Percentiles rank a stretch among this genome's conserved stretches.
Evolutionary conservation across 2,113 vertebrate species (phyloP).

Genomic region (Myiopsitta monachus): DNA sequence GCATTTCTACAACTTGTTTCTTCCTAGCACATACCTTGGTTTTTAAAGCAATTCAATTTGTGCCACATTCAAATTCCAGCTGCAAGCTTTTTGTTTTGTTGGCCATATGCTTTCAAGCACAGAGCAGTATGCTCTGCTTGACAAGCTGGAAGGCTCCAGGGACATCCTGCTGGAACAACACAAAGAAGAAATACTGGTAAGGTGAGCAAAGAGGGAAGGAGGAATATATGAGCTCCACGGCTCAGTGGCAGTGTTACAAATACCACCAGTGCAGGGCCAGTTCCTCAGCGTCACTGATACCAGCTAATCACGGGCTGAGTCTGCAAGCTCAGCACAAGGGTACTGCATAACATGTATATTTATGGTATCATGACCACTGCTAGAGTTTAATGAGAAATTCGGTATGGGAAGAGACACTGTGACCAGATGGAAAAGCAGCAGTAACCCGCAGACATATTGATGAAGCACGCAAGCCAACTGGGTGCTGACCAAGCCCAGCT

Average conservation of each 20-base stretch:
- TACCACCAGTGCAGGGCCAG: background rate
- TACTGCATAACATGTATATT: background rate
- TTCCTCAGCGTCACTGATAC: background rate
- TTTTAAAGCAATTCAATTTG: background rate
- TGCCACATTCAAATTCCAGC: slow-evolving; percentile 30
- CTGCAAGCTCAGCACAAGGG: background rate
- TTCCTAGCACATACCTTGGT: background rate
- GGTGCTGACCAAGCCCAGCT: slow-evolving; percentile 45
- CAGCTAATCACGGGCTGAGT: background rate
- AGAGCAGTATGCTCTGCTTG: background rate
- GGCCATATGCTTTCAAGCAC: slow-evolving; percentile 24
- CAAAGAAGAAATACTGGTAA: slow-evolving; percentile 8
- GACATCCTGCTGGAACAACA: background rate
- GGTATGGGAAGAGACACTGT: background rate
- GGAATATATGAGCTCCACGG: background rate
- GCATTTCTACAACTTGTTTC: background rate
- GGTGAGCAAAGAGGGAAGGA: background rate
- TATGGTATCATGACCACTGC: background rate
- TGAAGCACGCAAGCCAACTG: background rate
- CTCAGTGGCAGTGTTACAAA: background rate
- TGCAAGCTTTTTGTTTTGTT: slow-evolving; percentile 25
- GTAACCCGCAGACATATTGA: background rate
- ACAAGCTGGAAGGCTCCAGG: slow-evolving; percentile 21
- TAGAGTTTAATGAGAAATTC: background rate
- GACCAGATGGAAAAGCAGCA: slow-evolving; percentile 50